Evolutionary conservation across 2,797 vertebrate genomes (phyloP).

Genomic region (Hozukius guyotensis): DNA sequence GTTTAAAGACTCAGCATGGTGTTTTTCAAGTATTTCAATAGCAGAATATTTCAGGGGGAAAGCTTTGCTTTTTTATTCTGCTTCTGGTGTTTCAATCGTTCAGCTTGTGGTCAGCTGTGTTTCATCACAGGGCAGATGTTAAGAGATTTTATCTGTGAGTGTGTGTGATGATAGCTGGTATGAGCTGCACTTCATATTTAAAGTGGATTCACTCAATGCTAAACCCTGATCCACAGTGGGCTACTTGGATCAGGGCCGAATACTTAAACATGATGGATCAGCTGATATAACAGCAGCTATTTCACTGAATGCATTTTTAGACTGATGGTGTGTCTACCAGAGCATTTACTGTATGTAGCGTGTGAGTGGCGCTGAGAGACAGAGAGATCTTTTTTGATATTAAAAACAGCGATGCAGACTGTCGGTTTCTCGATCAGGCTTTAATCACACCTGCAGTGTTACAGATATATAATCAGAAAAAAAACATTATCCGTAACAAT

Average conservation of each 20-base stretch:
- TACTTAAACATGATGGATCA: neutral
- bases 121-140: neutral
- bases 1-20: neutral
- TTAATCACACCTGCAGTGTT: neutral
- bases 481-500: neutral
- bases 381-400: neutral
- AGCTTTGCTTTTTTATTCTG: neutral
- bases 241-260: neutral
- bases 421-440: neutral
- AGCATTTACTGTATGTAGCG: neutral
- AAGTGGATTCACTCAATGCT: neutral
- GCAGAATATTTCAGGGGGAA: neutral
- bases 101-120: neutral
- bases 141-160: neutral
- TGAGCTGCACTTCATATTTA: conserved; percentile 8
- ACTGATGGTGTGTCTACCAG: neutral
- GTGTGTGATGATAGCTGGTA: conserved; percentile 5
- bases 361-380: neutral
- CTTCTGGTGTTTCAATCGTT: neutral
- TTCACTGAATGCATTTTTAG: neutral
- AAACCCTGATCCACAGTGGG: neutral
- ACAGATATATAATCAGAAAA: neutral
- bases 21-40: neutral
- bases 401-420: neutral
- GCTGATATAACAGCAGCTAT: neutral